Base-by-base conservation (phyloP, 2,797 vertebrate species). In the Propithecus perrieri region DNA sequence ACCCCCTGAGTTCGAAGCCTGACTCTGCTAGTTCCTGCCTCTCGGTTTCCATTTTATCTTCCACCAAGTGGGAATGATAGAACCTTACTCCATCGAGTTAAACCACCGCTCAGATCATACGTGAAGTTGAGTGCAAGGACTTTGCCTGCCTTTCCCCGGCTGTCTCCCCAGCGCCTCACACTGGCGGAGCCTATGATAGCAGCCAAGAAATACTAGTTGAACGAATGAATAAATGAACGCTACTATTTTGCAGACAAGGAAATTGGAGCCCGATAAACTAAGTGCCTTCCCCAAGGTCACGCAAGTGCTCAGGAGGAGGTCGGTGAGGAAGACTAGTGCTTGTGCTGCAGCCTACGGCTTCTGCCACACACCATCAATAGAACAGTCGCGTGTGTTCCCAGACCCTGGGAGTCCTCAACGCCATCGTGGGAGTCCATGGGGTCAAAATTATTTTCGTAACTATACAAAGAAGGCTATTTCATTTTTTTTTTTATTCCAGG, bases 361-460 rank as follows among this genome's bases (percentile, higher is more conserved):
- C 35, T 24, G 78, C 48, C 48, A 7, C 2, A 15, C 9, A 43
- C n/a, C 20, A 8, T 55, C 24, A 55, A 22, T 26, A 48, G 24
- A 59, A 63, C 17, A 35, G 8, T 2, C 0, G 2, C 3, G 8
- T 12, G 1, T 33, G 43, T 74, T 26, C 17, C 5, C 53, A 48
- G 55, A 28, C 15, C 35, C n/a, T 0, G 8, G 13, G 79, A 35
- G 11, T 69, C 71, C 53, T 80, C 26, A 0, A 13, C 7, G 38
- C 6, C n/a, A n/a, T 50, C 74, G 48, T 11, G 1, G 87, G 41
- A 50, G 41, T 26, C 53, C 2, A 4, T 48, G 76, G 94, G 74
- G 79, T 97, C 93, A 94, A 48, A 75, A 71, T 90, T 80, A 94
- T 63, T 84, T 71, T 85, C 92, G 38, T 61, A 50, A 74, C 92